Percentiles rank a stretch among this genome's conserved stretches.
These are phyloP conservation scores for Patiria miniata DNA, from an alignment of 35 echinoderm and acorn worm genomes.

Conservation along the genomic window DNA sequence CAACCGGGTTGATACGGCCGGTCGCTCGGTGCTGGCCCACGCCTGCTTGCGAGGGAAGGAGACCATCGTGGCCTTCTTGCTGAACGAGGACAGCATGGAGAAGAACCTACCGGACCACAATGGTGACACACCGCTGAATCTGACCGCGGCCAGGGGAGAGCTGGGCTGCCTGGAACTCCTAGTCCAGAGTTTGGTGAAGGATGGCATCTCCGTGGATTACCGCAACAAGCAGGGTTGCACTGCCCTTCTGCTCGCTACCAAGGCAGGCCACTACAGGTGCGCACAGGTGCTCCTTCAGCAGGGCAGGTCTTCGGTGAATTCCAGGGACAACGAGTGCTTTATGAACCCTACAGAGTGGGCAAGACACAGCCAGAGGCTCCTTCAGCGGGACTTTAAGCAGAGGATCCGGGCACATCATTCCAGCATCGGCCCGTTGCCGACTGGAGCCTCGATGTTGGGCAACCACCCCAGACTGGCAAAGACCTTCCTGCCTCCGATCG, in stretches of 20 bases:
- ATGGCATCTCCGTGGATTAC: conserved; percentile 68
- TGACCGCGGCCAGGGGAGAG: conserved; percentile 69
- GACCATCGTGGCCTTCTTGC: conserved; percentile 45
- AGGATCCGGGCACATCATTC: neutral
- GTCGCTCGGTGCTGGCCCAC: conserved; percentile 73
- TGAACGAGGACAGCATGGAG: conserved; percentile 62
- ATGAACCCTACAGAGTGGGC: conserved; percentile 98
- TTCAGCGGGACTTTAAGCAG: conserved; percentile 57
- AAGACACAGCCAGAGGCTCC: conserved; percentile 59
- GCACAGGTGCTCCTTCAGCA: conserved; percentile 80
- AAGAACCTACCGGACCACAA: conserved; percentile 83
- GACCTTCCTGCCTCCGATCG: conserved; percentile 56
- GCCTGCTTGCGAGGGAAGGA: conserved; percentile 68
- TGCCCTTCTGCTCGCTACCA: conserved; percentile 87
- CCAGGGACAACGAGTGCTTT: conserved; percentile 86
- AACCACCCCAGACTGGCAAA: neutral
- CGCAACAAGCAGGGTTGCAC: conserved; percentile 91
- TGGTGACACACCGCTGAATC: conserved; percentile 87
- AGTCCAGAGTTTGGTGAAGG: conserved; percentile 49
- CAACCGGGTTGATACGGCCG: conserved; percentile 64
- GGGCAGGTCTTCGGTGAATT: conserved; percentile 77
- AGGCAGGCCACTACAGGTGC: conserved; percentile 86
- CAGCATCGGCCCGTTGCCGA: neutral
- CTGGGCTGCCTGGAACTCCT: conserved; percentile 55
- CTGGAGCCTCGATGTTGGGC: neutral